Conservation (phyloP, 2,797 vertebrate species). For the Gastrophryne carolinensis region DNA sequence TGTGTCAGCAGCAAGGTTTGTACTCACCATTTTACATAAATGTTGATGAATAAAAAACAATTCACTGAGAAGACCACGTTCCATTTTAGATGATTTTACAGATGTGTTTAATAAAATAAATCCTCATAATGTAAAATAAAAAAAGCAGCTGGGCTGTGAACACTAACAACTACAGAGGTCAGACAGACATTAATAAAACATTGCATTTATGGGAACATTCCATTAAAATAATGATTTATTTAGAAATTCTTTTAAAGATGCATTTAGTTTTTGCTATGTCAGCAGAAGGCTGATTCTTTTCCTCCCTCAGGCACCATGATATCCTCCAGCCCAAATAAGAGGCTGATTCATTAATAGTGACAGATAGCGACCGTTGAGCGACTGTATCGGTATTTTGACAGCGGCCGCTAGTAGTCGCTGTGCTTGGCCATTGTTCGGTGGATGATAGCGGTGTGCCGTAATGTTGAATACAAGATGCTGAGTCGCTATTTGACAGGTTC, state of each 20-base stretch:
- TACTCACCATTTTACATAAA: neutral
- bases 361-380: no score
- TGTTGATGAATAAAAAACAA: neutral
- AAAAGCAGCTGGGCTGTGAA: constrained; percentile 20
- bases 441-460: no score
- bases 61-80: neutral
- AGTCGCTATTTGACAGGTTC: no score
- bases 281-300: neutral
- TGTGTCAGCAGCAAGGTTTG: neutral
- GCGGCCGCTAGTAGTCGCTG: no score
- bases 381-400: no score
- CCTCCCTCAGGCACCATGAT: neutral
- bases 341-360: no score
- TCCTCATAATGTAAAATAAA: constrained; percentile 16
- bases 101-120: constrained; percentile 11
- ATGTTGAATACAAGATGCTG: no score
- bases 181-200: constrained; percentile 34
- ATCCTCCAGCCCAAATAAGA: no score
- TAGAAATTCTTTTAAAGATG: constrained; percentile 14
- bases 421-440: no score
- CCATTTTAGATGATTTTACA: neutral
- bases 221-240: constrained; percentile 41
- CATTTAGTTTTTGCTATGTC: constrained; percentile 22
- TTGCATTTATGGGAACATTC: constrained; percentile 35
- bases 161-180: constrained; percentile 23